These are phyloP conservation scores for Pissodes strobi DNA, from an alignment of 1,140 invertebrate genomes.

Conservation along the genomic window DNA sequence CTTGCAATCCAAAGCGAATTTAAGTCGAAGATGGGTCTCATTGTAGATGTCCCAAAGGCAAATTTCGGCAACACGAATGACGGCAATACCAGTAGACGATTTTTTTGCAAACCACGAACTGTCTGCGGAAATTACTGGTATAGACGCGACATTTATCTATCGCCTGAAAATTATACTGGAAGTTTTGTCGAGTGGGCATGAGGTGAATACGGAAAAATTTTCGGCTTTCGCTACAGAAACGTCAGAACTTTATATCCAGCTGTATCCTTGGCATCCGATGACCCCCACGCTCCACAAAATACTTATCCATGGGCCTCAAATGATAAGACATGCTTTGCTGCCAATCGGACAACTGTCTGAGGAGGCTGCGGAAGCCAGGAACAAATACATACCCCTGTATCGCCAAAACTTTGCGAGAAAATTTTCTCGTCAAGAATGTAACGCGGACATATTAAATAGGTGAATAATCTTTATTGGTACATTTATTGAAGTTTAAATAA, in stretches of 20 bases:
- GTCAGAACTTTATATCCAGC: constrained; percentile 40
- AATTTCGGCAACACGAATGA: too few relatives aligned
- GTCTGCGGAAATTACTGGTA: constrained; percentile 44
- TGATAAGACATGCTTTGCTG: constrained; percentile 44
- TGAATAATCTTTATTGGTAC: background rate
- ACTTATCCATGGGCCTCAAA: constrained; percentile 42
- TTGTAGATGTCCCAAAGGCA: constrained; percentile 53
- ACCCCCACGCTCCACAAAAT: constrained; percentile 54
- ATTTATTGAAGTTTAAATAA: too few relatives aligned
- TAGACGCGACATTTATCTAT: constrained; percentile 39
- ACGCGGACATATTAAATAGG: background rate
- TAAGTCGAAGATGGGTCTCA: constrained; percentile 40
- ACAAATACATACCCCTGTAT: constrained; percentile 43
- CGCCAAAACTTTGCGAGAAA: constrained; percentile 40
- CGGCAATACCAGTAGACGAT: too few relatives aligned
- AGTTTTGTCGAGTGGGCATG: constrained; percentile 44
- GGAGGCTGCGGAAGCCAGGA: constrained; percentile 35
- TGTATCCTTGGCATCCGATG: constrained; percentile 53
- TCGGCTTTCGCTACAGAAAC: constrained; percentile 25
- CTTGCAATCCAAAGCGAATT: constrained; percentile 51
- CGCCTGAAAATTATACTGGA: constrained; percentile 40
- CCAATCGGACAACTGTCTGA: constrained; percentile 44
- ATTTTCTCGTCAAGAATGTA: constrained; percentile 26
- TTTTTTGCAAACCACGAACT: constrained; percentile 49
- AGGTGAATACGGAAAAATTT: constrained; percentile 44